Conservation (phyloP, 2,888 invertebrate genomes). For the Hololepta plana region DNA sequence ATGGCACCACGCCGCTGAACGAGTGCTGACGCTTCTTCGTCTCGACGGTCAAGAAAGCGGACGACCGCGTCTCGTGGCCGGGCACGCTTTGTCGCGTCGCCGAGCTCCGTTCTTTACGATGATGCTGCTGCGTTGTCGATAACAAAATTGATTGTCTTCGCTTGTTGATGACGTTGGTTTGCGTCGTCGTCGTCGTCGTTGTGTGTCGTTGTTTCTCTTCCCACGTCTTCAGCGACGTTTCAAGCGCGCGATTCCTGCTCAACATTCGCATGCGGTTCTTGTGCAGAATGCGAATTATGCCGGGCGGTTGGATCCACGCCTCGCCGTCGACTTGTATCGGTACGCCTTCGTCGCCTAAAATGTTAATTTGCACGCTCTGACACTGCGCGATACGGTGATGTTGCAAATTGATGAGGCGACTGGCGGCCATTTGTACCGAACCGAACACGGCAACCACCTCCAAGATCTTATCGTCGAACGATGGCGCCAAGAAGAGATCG, state of each 20-base stretch:
- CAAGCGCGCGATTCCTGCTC: slow-evolving; percentile 75
- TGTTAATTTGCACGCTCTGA: slow-evolving; percentile 88
- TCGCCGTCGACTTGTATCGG: slow-evolving; percentile 96
- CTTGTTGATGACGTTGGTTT: too few relatives aligned
- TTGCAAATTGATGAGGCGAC: slow-evolving; percentile 83
- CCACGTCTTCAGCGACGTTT: slow-evolving; percentile 77
- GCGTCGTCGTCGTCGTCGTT: too few relatives aligned
- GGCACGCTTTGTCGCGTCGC: slow-evolving; percentile 27
- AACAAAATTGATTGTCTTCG: too few relatives aligned
- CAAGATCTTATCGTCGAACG: slow-evolving; percentile 88
- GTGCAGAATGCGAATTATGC: slow-evolving; percentile 87
- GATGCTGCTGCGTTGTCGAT: slow-evolving; percentile 23
- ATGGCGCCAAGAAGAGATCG: slow-evolving; percentile 80
- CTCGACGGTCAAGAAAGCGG: slow-evolving; percentile 24
- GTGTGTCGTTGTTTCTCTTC: slow-evolving; percentile 64
- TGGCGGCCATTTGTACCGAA: slow-evolving; percentile 94
- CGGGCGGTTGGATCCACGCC: slow-evolving; percentile 95
- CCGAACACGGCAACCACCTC: slow-evolving; percentile 98
- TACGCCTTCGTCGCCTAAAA: slow-evolving; percentile 75
- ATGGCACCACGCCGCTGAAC: slow-evolving; percentile 25
- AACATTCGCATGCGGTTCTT: slow-evolving; percentile 96
- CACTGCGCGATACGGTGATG: slow-evolving; percentile 96
- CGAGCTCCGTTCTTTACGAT: slow-evolving; percentile 25
- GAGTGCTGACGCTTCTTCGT: slow-evolving; percentile 26
- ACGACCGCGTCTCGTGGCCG: slow-evolving; percentile 22